Conservation (phyloP, 2,888 invertebrate genomes). For the Geophilus truncorum region DNA sequence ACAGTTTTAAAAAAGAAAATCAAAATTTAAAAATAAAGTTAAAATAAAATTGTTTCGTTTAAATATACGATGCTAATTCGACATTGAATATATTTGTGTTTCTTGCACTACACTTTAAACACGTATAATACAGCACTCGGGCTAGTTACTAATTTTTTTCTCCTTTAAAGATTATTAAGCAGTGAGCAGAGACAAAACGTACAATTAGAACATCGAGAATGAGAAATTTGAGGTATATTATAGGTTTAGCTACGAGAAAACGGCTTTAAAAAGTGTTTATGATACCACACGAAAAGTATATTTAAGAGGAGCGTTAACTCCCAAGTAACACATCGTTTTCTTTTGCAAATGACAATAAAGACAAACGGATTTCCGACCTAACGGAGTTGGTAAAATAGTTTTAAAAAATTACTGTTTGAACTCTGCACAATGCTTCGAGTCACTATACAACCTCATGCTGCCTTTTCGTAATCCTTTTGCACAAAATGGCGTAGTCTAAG, state of each 20-base stretch:
- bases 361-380: conserved; percentile 20
- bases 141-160: conserved; percentile 4
- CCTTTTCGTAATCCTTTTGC: background rate
- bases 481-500: conserved; percentile 27
- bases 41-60: background rate
- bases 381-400: conserved; percentile 3
- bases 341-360: conserved; percentile 23
- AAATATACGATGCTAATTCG: conserved; percentile 31
- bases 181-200: conserved; percentile 33
- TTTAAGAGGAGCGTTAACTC: conserved; percentile 18
- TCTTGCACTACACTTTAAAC: conserved; percentile 33
- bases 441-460: conserved; percentile 9
- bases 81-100: conserved; percentile 29
- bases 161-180: conserved; percentile 22
- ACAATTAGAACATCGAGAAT: conserved; percentile 34
- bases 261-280: conserved; percentile 31
- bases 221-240: conserved; percentile 34
- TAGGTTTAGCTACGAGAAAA: conserved; percentile 26
- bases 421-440: conserved; percentile 28
- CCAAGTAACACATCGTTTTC: background rate
- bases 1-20: background rate
- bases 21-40: background rate
- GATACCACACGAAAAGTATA: conserved; percentile 18
- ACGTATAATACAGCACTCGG: conserved; percentile 32
- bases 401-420: conserved; percentile 19